Base-by-base conservation (phyloP, 2,797 vertebrate genomes). In the Dipus sagitta region DNA sequence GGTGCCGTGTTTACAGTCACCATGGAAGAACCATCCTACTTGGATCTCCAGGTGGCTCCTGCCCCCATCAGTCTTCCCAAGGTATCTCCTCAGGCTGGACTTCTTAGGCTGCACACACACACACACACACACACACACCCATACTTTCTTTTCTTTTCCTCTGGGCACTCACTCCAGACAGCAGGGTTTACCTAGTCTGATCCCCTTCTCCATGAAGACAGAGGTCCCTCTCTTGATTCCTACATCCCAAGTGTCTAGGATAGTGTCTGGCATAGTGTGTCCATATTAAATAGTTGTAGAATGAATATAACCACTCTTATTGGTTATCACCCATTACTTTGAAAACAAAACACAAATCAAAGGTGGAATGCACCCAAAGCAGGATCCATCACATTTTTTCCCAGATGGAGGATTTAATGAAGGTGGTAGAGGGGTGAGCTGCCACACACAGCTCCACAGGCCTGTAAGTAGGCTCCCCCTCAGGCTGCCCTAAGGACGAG, bases 371-470 rank as follows among this genome's bases (percentile, higher is more conserved):
- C 7, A 18, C 17, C 23, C 11, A 52, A 0, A 60, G 60, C 8
- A 0, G 10, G 18, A 47, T 7, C 34, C 1, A 11, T 42, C 86
- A 13, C 28, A 0, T 34, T 24, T 58, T 58, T 17, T 64, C 79
- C 80, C 8, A n/a, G 71, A n/a, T 24, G 1, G 2, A 30, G 32
- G 62, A 4, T 23, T 28, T 2, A 1, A 0, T 0, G 8, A 23
- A 32, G 60, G 42, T 0, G 3, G 47, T 28, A 24, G 38, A 1
- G 3, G 5, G 28, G 23, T 23, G 34, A 13, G 52, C 30, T 1
- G 0, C 52, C 23, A 2, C 8, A 17, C 8, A 24, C 12, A 5
- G 12, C 32, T 30, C 52, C n/a, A 0, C 10, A 0, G 1, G 78
- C 42, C 26, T 6, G 24, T 12, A 3, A 12, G 54, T 28, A 58